Evolutionary conservation across 2,888 invertebrate genomes (phyloP).

Genomic region (Idaea biselata): DNA sequence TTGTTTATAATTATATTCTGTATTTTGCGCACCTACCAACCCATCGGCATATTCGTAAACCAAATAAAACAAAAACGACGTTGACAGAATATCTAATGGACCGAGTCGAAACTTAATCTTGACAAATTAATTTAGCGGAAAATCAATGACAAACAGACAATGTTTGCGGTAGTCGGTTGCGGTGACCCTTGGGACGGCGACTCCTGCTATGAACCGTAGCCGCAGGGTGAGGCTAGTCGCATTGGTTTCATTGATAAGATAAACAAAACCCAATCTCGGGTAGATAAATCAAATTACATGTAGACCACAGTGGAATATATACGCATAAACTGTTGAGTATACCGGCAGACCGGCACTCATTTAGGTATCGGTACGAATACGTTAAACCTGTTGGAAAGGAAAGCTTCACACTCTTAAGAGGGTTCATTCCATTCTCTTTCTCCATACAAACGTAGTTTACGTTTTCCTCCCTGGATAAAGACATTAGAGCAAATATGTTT

Average conservation of each 20-base stretch:
- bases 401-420: too few relatives aligned
- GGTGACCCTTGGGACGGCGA: constrained; percentile 57
- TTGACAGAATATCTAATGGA: constrained; percentile 1
- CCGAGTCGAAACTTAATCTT: constrained; percentile 33
- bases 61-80: constrained; percentile 1
- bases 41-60: background rate
- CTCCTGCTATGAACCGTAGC: constrained; percentile 26
- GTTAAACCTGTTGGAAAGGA: background rate
- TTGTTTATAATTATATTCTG: too few relatives aligned
- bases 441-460: too few relatives aligned
- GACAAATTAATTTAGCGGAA: constrained; percentile 77
- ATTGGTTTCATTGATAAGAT: constrained; percentile 62
- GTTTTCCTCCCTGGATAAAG: too few relatives aligned
- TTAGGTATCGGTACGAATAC: background rate
- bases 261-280: constrained; percentile 69
- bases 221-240: constrained; percentile 14
- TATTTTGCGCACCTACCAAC: too few relatives aligned
- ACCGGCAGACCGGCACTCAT: constrained; percentile 6
- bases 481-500: too few relatives aligned
- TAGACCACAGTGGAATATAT: constrained; percentile 45
- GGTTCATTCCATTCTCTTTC: too few relatives aligned
- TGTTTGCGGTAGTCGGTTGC: constrained; percentile 64
- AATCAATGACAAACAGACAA: constrained; percentile 72
- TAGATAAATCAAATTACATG: constrained; percentile 69
- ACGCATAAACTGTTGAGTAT: constrained; percentile 27